phyloP scores from a whole-genome alignment of 2,888 invertebrate genomes.

The Endomychus coccineus region DNA sequence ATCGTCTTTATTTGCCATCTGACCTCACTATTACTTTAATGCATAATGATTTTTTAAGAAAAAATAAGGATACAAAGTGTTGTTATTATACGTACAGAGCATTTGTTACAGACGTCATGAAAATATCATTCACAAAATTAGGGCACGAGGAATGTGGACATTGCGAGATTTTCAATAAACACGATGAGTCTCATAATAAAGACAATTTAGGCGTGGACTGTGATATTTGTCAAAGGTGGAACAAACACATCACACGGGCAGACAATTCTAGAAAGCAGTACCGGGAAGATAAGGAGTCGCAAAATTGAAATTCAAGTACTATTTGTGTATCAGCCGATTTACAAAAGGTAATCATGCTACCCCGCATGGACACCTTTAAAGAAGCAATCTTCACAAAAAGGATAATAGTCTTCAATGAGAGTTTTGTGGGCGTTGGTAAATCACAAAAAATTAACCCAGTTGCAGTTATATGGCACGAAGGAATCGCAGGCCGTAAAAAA shows the following conservation, averaged over 20 bases:
- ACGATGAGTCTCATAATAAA: conserved; percentile 3
- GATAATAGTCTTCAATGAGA: conserved; percentile 23
- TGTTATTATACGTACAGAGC: conserved; percentile 9
- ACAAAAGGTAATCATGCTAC: conserved; percentile 20
- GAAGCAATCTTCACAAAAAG: conserved; percentile 20
- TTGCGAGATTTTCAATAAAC: conserved; percentile 5
- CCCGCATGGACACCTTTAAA: conserved; percentile 22
- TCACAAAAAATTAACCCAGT: conserved; percentile 12
- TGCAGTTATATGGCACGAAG: conserved; percentile 30
- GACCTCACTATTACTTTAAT: conserved; percentile 7
- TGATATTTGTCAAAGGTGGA: conserved; percentile 4
- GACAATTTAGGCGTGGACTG: neutral
- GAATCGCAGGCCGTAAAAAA: conserved; percentile 30
- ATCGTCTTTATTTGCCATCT: conserved; percentile 9
- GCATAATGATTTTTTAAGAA: conserved; percentile 10
- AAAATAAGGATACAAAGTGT: neutral
- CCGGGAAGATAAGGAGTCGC: neutral
- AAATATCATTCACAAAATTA: conserved; percentile 11
- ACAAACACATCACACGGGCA: neutral
- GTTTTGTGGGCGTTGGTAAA: conserved; percentile 25
- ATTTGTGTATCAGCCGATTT: conserved; percentile 4
- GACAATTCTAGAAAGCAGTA: neutral
- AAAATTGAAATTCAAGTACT: neutral
- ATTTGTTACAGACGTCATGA: conserved; percentile 4
- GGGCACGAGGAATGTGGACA: conserved; percentile 8